Evolutionary conservation across 1,140 invertebrate genomes (phyloP).

Genomic region (Penaeus vannamei): DNA sequence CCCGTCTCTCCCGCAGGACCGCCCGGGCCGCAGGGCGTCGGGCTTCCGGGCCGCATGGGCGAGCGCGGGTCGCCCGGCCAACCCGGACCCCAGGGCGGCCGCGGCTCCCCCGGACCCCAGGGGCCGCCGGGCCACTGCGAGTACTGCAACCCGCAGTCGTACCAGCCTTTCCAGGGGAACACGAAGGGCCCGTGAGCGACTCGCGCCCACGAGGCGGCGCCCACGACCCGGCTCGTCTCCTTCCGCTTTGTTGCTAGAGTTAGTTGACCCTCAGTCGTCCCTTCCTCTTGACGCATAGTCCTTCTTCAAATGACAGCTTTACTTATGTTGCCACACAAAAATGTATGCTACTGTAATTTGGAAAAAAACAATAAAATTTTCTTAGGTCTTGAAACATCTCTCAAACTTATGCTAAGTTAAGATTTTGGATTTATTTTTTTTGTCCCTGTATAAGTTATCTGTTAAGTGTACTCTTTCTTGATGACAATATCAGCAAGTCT

Average conservation of each 20-base stretch:
- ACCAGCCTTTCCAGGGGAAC: constrained; percentile 56
- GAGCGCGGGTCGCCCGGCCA: constrained; percentile 66
- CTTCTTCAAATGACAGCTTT: constrained; percentile 22
- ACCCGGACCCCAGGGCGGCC: constrained; percentile 64
- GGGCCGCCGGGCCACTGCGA: constrained; percentile 67
- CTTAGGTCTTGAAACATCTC: constrained; percentile 33
- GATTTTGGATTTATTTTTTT: neutral
- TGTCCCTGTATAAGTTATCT: neutral
- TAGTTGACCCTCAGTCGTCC: neutral
- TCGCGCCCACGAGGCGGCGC: neutral
- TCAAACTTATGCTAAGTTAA: constrained; percentile 31
- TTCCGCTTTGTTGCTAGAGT: constrained; percentile 3
- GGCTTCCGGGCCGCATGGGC: constrained; percentile 62
- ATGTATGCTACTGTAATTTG: constrained; percentile 14
- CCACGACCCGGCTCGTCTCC: neutral
- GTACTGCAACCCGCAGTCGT: constrained; percentile 65
- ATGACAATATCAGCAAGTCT: neutral
- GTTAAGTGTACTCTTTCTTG: neutral
- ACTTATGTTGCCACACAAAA: constrained; percentile 7
- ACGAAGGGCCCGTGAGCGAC: constrained; percentile 63
- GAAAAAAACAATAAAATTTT: neutral
- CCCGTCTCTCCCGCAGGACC: constrained; percentile 52
- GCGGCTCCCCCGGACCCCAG: constrained; percentile 59
- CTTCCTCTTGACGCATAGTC: neutral
- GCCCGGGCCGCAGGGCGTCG: constrained; percentile 61